Percentiles rank a stretch among this genome's conserved stretches.
Conservation (phyloP, 92 coral and sea anemone species). For the Isaurus tuberculatus region DNA sequence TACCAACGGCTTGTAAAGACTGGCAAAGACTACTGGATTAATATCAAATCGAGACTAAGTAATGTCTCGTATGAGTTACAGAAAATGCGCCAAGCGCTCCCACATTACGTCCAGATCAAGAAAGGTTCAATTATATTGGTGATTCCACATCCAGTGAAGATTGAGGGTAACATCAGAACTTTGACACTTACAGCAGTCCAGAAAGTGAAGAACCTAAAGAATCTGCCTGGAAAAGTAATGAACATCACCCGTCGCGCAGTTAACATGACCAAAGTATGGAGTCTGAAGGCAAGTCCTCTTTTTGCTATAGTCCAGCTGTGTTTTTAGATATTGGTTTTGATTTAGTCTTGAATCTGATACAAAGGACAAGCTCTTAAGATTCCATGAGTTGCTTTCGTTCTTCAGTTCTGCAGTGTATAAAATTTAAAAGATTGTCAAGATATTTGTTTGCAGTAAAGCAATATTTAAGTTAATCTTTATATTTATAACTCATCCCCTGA, state of each 20-base stretch:
- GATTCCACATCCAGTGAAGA: slow-evolving; percentile 73
- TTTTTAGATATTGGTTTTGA: too few relatives aligned
- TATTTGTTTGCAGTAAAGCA: too few relatives aligned
- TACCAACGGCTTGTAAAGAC: neutral
- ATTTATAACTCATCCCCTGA: too few relatives aligned
- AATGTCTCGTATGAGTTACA: slow-evolving; percentile 6
- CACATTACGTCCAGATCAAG: slow-evolving; percentile 70
- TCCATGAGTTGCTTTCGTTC: too few relatives aligned
- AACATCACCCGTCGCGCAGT: slow-evolving; percentile 72
- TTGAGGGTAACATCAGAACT: slow-evolving; percentile 61
- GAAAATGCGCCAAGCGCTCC: slow-evolving; percentile 61
- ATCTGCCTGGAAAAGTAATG: slow-evolving; percentile 46
- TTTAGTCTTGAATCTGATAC: neutral
- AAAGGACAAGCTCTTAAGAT: too few relatives aligned
- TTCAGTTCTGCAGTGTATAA: too few relatives aligned
- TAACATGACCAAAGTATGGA: slow-evolving; percentile 61
- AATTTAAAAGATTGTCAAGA: too few relatives aligned
- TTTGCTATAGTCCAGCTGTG: neutral
- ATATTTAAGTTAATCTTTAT: too few relatives aligned
- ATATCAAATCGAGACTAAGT: slow-evolving; percentile 29
- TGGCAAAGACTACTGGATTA: slow-evolving; percentile 1
- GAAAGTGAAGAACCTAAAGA: slow-evolving; percentile 64
- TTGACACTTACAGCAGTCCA: slow-evolving; percentile 61
- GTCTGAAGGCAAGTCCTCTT: slow-evolving; percentile 1
- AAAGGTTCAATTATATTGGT: slow-evolving; percentile 65